Evolutionary conservation across 1,140 invertebrate genomes (phyloP).

Genomic region (Globodera rostochiensis): DNA sequence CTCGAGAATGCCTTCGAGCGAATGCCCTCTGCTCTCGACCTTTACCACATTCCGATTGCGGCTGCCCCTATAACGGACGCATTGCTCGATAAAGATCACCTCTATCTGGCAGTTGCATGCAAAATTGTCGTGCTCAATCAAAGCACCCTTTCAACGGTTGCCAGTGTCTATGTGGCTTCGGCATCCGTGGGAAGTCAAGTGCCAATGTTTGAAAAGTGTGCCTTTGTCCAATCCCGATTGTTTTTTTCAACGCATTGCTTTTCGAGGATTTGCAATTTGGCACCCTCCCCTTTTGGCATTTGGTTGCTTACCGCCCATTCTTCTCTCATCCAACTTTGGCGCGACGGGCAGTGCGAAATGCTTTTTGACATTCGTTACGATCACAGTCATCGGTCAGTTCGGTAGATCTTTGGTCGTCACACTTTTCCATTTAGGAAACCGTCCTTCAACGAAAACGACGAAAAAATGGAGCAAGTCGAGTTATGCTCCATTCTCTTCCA

Average conservation of each 20-base stretch:
- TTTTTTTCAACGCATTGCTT: not conserved
- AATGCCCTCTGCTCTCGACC: constrained; percentile 62
- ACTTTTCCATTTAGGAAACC: constrained; percentile 43
- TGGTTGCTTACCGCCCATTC: constrained; percentile 69
- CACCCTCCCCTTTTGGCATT: constrained; percentile 66
- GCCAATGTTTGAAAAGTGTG: constrained; percentile 58
- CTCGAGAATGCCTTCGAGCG: constrained; percentile 65
- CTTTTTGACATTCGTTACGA: constrained; percentile 69
- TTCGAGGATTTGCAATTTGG: constrained; percentile 50
- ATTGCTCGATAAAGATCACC: constrained; percentile 65
- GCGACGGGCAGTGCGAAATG: constrained; percentile 68
- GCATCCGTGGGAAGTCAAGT: constrained; percentile 58
- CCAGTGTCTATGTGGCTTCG: constrained; percentile 67
- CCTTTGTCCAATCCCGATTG: not conserved
- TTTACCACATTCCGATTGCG: constrained; percentile 69
- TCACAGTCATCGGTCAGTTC: constrained; percentile 66
- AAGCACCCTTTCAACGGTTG: constrained; percentile 68
- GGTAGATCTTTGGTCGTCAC: not conserved
- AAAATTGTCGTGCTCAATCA: constrained; percentile 68
- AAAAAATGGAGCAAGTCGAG: constrained; percentile 65
- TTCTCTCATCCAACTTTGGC: constrained; percentile 70
- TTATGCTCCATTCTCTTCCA: constrained; percentile 68
- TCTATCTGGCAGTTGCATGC: constrained; percentile 70
- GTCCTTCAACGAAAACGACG: constrained; percentile 58
- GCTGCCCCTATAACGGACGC: constrained; percentile 68